Evolutionary conservation across 2,888 invertebrate species (phyloP).

Genomic region (Drosophila aldrichi): DNA sequence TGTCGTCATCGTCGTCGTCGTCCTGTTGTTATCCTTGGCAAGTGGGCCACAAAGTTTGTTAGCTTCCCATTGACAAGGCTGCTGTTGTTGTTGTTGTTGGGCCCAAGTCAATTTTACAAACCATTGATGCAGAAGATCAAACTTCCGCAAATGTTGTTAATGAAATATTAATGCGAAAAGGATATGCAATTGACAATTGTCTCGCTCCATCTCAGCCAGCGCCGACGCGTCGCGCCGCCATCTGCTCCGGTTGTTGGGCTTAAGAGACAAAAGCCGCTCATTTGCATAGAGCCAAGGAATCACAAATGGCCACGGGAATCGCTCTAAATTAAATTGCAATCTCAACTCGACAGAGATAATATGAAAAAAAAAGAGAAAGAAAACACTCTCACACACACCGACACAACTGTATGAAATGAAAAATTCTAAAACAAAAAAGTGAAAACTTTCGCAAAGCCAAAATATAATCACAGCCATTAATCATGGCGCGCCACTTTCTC

Average conservation of each 20-base stretch:
- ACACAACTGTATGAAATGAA: slow-evolving; percentile 16
- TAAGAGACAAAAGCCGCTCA: slow-evolving; percentile 64
- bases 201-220: slow-evolving; percentile 24
- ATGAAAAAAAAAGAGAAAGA: slow-evolving; percentile 7
- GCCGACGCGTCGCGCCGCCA: background rate
- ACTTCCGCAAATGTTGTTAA: slow-evolving; percentile 83
- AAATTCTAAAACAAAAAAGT: slow-evolving; percentile 22
- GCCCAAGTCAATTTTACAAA: slow-evolving; percentile 84
- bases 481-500: slow-evolving; percentile 53
- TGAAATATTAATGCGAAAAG: slow-evolving; percentile 82
- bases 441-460: slow-evolving; percentile 24
- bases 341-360: slow-evolving; percentile 66
- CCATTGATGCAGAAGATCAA: slow-evolving; percentile 85
- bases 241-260: slow-evolving; percentile 42
- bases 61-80: slow-evolving; percentile 34
- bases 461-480: slow-evolving; percentile 74
- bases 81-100: slow-evolving; percentile 37
- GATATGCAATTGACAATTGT: slow-evolving; percentile 83
- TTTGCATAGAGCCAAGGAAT: slow-evolving; percentile 64
- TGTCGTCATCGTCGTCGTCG: slow-evolving; percentile 70
- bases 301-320: slow-evolving; percentile 42
- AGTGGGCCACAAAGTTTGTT: slow-evolving; percentile 53
- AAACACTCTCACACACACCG: slow-evolving; percentile 16
- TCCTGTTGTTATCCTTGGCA: slow-evolving; percentile 35
- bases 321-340: slow-evolving; percentile 81